phyloP scores from a whole-genome alignment of 2,888 invertebrate species.

The Hirtodrosophila alboralis region DNA sequence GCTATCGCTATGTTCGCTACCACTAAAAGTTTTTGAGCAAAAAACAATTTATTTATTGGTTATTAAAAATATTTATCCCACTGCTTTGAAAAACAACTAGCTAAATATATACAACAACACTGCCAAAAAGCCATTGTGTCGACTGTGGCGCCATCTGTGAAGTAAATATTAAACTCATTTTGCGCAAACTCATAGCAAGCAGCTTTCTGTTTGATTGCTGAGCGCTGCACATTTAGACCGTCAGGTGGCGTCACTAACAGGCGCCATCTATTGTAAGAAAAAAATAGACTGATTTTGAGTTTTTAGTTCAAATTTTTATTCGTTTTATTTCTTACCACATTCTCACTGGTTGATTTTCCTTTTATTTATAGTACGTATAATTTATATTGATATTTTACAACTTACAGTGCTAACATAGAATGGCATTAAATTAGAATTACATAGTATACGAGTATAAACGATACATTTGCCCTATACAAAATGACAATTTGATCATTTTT shows the following conservation, averaged over 20 bases:
- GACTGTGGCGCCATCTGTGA: no score
- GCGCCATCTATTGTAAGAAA: conserved; percentile 24
- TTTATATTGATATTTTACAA: conserved; percentile 83
- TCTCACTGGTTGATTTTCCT: conserved; percentile 67
- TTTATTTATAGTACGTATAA: conserved; percentile 76
- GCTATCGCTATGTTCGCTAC: no score
- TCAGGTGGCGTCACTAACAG: conserved; percentile 23
- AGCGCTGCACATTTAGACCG: neutral
- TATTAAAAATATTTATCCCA: no score
- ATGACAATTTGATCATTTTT: neutral
- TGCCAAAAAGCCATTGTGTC: no score
- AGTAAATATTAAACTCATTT: no score
- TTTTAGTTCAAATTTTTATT: conserved; percentile 64
- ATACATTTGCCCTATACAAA: conserved; percentile 35
- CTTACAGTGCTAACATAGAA: conserved; percentile 80
- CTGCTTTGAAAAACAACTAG: no score
- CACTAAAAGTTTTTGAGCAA: no score
- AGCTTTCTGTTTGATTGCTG: conserved; percentile 3
- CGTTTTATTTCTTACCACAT: conserved; percentile 68
- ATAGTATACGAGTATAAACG: conserved; percentile 68
- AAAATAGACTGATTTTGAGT: conserved; percentile 7
- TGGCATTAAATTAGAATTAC: conserved; percentile 80
- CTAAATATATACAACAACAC: no score
- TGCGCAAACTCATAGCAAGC: neutral
- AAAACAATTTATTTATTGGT: no score